A percentile compares a stretch with the other conserved stretches of the same genome.
Conservation (phyloP, 1,140 invertebrate genomes). For the Delia radicum region DNA sequence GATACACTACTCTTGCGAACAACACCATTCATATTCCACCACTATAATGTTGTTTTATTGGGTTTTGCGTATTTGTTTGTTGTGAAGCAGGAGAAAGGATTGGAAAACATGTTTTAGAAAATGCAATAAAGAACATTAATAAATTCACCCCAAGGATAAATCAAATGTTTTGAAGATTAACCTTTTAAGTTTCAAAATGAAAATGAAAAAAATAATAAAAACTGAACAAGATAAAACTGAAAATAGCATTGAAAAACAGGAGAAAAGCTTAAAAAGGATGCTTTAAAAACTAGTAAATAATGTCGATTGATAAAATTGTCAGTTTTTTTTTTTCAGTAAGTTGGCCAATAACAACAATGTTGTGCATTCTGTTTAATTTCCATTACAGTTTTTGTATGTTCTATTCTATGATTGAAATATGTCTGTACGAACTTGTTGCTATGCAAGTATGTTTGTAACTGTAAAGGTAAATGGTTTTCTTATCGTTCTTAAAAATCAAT, state of each 20-base stretch:
- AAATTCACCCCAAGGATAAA: not conserved
- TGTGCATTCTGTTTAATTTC: not conserved
- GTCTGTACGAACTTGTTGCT: too few relatives aligned
- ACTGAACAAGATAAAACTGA: not conserved
- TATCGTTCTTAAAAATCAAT: too few relatives aligned
- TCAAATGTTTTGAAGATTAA: not conserved
- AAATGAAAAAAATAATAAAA: not conserved
- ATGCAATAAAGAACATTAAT: not conserved
- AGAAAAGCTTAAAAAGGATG: not conserved
- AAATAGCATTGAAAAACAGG: not conserved
- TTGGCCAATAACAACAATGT: not conserved
- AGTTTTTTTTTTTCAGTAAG: not conserved
- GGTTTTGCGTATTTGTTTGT: not conserved
- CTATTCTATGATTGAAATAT: too few relatives aligned
- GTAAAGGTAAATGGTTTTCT: too few relatives aligned
- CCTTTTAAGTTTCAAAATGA: not conserved
- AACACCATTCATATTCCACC: too few relatives aligned
- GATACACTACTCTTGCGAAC: too few relatives aligned
- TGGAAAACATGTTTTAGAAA: too few relatives aligned
- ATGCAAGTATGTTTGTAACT: too few relatives aligned
- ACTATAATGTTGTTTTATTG: not conserved
- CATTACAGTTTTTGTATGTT: not conserved
- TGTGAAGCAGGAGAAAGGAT: not conserved
- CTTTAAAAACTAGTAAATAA: not conserved
- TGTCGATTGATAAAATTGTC: not conserved